Conservation (phyloP, 2,797 vertebrate species). For the Spondyliosoma cantharus region DNA sequence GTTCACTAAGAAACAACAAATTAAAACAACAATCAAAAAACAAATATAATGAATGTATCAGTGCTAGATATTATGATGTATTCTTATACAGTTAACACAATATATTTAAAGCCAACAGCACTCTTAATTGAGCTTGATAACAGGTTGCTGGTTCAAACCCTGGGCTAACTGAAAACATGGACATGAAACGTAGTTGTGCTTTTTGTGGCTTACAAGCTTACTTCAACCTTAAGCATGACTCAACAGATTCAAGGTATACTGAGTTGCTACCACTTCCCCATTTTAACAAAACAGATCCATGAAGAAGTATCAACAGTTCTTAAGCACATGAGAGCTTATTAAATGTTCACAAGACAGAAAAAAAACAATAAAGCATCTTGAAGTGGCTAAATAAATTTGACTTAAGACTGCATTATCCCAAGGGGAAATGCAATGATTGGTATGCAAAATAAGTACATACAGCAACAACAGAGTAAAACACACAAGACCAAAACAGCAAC, state of each 20-base stretch:
- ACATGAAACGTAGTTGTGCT: neutral
- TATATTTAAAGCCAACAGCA: neutral
- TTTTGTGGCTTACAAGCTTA: neutral
- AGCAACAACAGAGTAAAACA: no score
- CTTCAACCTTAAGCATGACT: neutral
- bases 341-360: neutral
- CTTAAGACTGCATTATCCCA: no score
- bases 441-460: no score
- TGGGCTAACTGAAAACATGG: neutral
- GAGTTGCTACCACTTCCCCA: neutral
- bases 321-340: neutral
- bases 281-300: neutral
- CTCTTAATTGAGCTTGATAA: neutral
- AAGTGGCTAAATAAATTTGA: neutral
- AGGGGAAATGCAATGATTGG: no score
- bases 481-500: no score
- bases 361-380: neutral
- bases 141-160: neutral
- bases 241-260: neutral
- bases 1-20: constrained; percentile 86
- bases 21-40: constrained; percentile 1
- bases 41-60: neutral
- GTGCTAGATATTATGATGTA: neutral
- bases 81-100: neutral
- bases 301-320: neutral